phyloP scores from a whole-genome alignment of 2,113 vertebrate genomes.

The Albula glossodonta region DNA sequence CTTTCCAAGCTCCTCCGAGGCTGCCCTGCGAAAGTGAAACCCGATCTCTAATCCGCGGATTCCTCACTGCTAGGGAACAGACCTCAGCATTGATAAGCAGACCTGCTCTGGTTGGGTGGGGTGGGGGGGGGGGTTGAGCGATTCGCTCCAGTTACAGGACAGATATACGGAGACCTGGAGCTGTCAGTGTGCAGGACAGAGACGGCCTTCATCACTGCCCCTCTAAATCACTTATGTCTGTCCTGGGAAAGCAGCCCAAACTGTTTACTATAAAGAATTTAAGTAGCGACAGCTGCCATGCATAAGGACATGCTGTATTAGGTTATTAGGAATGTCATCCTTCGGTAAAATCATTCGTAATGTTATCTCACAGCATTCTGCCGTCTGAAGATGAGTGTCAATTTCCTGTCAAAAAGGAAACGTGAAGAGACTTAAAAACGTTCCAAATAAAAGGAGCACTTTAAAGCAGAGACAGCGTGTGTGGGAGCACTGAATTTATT shows the following conservation, averaged over 20 bases:
- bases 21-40: constrained; percentile 10
- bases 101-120: neutral
- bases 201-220: neutral
- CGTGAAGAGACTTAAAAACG: neutral
- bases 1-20: neutral
- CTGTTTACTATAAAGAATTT: constrained; percentile 63
- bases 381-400: neutral
- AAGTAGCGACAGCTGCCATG: constrained; percentile 63
- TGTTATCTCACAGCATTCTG: neutral
- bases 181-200: constrained; percentile 13
- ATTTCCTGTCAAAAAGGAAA: neutral
- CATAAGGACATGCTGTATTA: constrained; percentile 45
- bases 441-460: neutral
- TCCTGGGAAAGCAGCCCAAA: constrained; percentile 49
- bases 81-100: constrained; percentile 8
- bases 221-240: constrained; percentile 52
- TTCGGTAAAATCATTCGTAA: constrained; percentile 13
- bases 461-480: neutral
- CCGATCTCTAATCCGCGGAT: constrained; percentile 17
- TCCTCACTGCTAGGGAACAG: constrained; percentile 1
- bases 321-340: constrained; percentile 57
- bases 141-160: neutral
- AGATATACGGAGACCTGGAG: neutral
- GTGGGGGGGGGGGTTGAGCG: neutral
- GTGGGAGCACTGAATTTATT: too few species aligned